Evolutionary conservation across 2,113 vertebrate genomes (phyloP), one percentile per base, ranked within the genome.

Genomic region (Brienomyrus brachyistius): DNA sequence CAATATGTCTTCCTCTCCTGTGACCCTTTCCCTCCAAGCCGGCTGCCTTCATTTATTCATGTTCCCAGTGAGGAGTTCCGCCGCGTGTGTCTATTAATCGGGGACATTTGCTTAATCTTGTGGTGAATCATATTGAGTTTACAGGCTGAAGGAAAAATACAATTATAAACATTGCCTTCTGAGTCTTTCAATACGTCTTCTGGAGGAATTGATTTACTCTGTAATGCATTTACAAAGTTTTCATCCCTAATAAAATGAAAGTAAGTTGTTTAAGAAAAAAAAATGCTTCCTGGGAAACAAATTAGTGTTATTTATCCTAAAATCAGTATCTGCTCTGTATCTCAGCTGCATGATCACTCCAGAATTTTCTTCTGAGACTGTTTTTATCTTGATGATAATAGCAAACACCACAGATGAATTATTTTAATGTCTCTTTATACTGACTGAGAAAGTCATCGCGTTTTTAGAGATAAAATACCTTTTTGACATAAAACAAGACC

Each of bases 201-300:
- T 23, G 82, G 47, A 45, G 40, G 23, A 48, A 84, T 84, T 47
- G 19, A 84, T 84, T 84, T 84, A 84, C 23, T 84, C 45, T n/a
- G 21, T 84, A 84, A 84, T 84, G 82, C 82, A 45, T 84, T 84
- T 84, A n/a, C 23, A 48, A 84, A 84, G 82, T 84, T 84, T 48
- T 84, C 45, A 23, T 47, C 21, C 19, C 45, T 47, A 48, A n/a
- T 84, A 84, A 48, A 48, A 27, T 84, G 45, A 84, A 84, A 84
- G 21, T 84, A 48, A 84, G 40, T 47, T 83, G 80, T 84, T 45
- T 23, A 84, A 84, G 21, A 84, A 84, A 82, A n/a, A 80, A 84
- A 48, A 84, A n/a, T 10, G 45, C 21, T 47, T 84, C 82, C 40
- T 10, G 82, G 82, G 45, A 84, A 84, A 48, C 82, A 45, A 84